Base-by-base conservation (phyloP, 2,113 vertebrate genomes). In the Burhinus oedicnemus region DNA sequence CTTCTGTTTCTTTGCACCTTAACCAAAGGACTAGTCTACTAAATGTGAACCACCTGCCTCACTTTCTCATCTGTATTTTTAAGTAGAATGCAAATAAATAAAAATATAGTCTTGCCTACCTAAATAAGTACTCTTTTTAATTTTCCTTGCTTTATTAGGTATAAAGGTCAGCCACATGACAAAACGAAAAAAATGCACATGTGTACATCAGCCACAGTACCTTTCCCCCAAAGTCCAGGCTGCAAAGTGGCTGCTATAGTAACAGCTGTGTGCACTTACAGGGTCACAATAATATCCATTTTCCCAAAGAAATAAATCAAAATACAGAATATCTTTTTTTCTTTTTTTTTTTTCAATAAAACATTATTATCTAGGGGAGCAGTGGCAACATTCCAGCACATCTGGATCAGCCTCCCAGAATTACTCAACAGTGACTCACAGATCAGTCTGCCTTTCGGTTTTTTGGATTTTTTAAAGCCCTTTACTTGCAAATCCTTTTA, bases 221-320 rank as follows among this genome's bases (percentile, higher is more conserved):
- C 65, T 74, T 85, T 15, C 11, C 26, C n/a, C 15, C 11, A 7
- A 83, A 81, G 72, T 58, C 34, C 10, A 36, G 66, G 47, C 69
- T 55, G 52, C 17, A 71, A 90, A 75, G 18, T 68, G 18, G 44
- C 66, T 95, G 72, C 62, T 49, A 62, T 2, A 71, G 68, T 29
- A 95, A 91, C 81, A 87, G 77, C 65, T 82, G 47, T 32, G 58
- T 65, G 40, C 38, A 8, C 40, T 95, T 96, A 71, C 12, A 91
- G 49, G 66, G 25, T 72, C 78, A 89, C 45, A 93, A n/a, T 34
- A 70, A 75, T 14, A 82, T 11, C 52, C 40, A 62, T 74, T 89
- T 94, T 89, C 61, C 51, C 75, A 58, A 49, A 71, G 60, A 87
- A 90, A 96, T 90, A 91, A 89, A 95, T 92, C 64, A 90, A 92